Evolutionary conservation across 2,888 invertebrate species (phyloP).

Genomic region (Gortyna flavago): DNA sequence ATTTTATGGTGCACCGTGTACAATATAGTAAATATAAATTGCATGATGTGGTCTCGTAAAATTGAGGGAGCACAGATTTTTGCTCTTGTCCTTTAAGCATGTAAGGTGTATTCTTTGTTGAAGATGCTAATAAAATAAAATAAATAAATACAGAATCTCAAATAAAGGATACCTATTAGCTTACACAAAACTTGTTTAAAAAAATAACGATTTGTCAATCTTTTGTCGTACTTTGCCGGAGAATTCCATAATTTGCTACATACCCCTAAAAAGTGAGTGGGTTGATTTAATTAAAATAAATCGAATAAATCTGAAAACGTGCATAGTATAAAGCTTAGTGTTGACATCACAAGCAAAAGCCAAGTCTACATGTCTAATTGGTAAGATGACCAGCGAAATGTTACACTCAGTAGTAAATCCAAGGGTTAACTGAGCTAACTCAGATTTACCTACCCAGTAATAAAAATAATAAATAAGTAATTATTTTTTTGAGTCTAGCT

Average conservation of each 20-base stretch:
- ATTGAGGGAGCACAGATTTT: too few relatives aligned
- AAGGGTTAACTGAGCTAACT: neutral
- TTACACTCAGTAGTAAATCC: conserved; percentile 29
- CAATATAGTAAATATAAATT: too few relatives aligned
- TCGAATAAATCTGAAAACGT: conserved; percentile 21
- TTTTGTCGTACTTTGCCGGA: neutral
- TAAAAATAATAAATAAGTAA: neutral
- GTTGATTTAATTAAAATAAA: conserved; percentile 19
- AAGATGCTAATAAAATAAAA: too few relatives aligned
- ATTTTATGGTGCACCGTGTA: too few relatives aligned
- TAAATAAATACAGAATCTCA: neutral
- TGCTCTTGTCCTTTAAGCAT: too few relatives aligned
- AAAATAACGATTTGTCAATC: neutral
- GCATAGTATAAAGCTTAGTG: neutral
- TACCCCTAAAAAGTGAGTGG: conserved; percentile 10
- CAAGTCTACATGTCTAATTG: conserved; percentile 27
- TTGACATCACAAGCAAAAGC: conserved; percentile 3
- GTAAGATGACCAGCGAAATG: conserved; percentile 28
- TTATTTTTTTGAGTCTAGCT: neutral
- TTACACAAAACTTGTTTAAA: neutral
- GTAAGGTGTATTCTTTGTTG: too few relatives aligned
- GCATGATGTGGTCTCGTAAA: too few relatives aligned
- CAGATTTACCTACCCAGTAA: neutral
- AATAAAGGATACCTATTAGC: neutral
- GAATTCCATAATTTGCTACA: neutral